Base-by-base conservation (phyloP, 2,113 vertebrate genomes). In the Bostrychus sinensis region DNA sequence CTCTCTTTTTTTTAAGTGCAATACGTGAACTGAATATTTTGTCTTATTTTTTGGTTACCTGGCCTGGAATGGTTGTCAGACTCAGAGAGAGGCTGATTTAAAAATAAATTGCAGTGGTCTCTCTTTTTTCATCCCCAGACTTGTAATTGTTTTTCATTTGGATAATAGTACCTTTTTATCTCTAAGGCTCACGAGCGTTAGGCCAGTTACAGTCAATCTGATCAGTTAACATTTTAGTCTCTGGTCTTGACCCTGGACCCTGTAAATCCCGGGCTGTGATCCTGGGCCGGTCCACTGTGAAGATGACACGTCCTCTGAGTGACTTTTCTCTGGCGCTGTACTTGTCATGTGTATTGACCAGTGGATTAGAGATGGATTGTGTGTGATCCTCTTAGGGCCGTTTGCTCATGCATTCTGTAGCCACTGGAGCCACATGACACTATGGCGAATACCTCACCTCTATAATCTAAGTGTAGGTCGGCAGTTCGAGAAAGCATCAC, bases 301-400 rank as follows among this genome's bases (percentile, higher is more conserved):
- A 30, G 42, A 54, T 79, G 71, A 70, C 76, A 67, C 23, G 73
- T 80, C 83, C 81, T 86, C 58, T 84, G 66, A 80, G 72, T 58
- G 65, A 62, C 74, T 75, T 65, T 57, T 75, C 77, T 88, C 73
- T 68, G 68, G 53, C 56, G 25, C 70, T 67, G 75, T 75, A 50
- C 82, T 76, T 75, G 77, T 82, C 69, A 36, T 85, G 80, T 77
- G 72, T 79, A 74, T 83, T 88, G 85, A 84, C 75, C 66, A 78
- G 70, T 23, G 78, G 87, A 89, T 91, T 91, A 91, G 66, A n/a
- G 25, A 61, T 75, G 77, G 79, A 81, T 83, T 81, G 70, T 60
- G 61, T 42, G 46, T 87, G 80, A 89, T 89, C 86, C 88, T 87
- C 84, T 88, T 86, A 89, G 34, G 46, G 58, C 59, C 7, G 61